Percentiles rank a stretch among this genome's conserved stretches.
Conservation (phyloP, 2,888 invertebrate genomes). For the Melikaiella ostensackeni region DNA sequence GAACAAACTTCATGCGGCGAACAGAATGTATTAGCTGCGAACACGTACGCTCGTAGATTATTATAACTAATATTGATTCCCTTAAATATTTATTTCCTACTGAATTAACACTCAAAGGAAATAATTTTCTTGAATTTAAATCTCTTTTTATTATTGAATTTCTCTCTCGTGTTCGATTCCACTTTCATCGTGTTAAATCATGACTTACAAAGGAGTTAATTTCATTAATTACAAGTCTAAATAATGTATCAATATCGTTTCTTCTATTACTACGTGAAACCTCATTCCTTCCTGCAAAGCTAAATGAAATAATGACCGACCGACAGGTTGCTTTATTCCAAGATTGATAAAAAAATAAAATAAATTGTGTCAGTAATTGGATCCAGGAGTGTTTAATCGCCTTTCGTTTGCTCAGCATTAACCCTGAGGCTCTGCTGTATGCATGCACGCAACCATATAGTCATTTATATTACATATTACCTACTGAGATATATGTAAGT, state of each 20-base stretch:
- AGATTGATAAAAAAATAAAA: constrained; percentile 8
- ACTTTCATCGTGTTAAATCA: constrained; percentile 7
- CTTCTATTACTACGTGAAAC: background rate
- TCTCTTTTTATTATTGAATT: constrained; percentile 27
- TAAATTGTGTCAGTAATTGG: constrained; percentile 27
- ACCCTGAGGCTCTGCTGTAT: background rate
- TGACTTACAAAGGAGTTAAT: constrained; percentile 13
- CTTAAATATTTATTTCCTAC: background rate
- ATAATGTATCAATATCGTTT: constrained; percentile 8
- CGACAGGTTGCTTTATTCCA: constrained; percentile 3
- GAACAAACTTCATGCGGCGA: no score
- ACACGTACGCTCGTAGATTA: no score
- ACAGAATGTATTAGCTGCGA: no score
- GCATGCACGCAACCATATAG: constrained; percentile 14
- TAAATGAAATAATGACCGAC: constrained; percentile 2
- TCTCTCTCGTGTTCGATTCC: constrained; percentile 42
- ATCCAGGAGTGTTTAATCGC: constrained; percentile 34
- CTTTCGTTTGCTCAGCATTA: constrained; percentile 21
- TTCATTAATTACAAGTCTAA: background rate
- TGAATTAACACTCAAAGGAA: background rate
- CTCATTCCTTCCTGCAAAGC: background rate
- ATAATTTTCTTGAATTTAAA: background rate
- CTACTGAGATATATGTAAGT: background rate
- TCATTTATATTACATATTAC: background rate
- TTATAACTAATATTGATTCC: background rate